phyloP scores from a whole-genome alignment of 2,113 vertebrate species.

The Pionites leucogaster region DNA sequence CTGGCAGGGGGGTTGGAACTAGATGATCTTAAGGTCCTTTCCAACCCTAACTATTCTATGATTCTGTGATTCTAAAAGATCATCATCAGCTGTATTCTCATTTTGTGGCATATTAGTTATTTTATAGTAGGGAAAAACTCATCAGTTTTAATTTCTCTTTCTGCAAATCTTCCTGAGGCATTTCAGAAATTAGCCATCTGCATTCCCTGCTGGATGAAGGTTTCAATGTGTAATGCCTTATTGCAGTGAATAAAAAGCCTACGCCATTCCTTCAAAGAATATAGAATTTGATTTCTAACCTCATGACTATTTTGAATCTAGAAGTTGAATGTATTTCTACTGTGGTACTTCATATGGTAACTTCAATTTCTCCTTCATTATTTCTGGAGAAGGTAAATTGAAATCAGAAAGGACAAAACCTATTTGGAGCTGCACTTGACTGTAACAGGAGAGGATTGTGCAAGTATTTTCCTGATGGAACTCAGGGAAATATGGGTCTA shows the following conservation, averaged over 20 bases:
- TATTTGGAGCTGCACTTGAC: neutral
- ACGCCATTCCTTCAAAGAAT: neutral
- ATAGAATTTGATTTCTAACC: neutral
- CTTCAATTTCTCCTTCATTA: neutral
- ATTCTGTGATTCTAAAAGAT: neutral
- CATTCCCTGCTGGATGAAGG: neutral
- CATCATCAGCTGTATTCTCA: neutral
- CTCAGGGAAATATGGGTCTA: rapidly evolving
- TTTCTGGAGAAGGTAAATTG: neutral
- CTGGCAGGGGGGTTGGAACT: no score
- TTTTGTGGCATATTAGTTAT: neutral
- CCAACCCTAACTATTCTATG: no score
- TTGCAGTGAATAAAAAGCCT: neutral
- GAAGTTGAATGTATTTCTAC: neutral
- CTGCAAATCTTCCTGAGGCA: neutral
- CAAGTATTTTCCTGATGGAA: neutral
- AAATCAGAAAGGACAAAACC: neutral
- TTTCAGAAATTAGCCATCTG: neutral
- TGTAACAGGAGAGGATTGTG: neutral
- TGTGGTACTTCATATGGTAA: neutral
- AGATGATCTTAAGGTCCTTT: no score
- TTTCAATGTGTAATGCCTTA: neutral
- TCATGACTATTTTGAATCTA: neutral
- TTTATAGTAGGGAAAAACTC: neutral
- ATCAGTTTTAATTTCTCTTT: neutral